These are phyloP conservation scores for Syngnathus floridae DNA, from an alignment of 2,113 vertebrate species.

Conservation along the genomic window DNA sequence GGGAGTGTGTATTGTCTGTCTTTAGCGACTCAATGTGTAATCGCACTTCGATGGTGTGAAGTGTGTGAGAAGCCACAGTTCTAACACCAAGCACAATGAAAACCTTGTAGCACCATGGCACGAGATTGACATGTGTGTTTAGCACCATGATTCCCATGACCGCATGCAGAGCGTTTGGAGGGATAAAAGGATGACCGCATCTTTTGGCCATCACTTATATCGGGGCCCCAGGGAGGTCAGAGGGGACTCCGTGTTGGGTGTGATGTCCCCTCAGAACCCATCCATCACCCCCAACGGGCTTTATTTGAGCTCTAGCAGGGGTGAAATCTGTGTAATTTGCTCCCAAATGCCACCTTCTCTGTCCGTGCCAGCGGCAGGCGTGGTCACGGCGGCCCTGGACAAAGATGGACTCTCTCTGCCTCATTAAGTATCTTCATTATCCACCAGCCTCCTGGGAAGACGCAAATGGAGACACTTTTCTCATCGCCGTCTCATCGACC, in stretches of 20 bases:
- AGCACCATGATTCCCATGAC: neutral
- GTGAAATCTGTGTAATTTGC: constrained; percentile 75
- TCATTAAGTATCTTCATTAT: constrained; percentile 71
- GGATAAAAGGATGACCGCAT: constrained; percentile 26
- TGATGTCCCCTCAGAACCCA: constrained; percentile 51
- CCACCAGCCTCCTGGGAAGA: constrained; percentile 35
- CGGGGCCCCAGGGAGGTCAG: constrained; percentile 35
- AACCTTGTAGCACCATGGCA: constrained; percentile 1
- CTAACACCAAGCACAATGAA: constrained; percentile 1
- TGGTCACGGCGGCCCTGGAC: constrained; percentile 52
- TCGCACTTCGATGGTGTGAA: neutral
- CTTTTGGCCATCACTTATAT: constrained; percentile 53
- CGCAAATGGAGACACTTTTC: constrained; percentile 36
- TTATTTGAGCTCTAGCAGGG: constrained; percentile 68
- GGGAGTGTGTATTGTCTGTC: neutral
- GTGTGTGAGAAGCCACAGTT: constrained; percentile 3
- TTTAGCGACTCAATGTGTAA: neutral
- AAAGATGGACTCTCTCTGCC: constrained; percentile 65
- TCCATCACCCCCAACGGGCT: constrained; percentile 66
- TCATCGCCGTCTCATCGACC: neutral
- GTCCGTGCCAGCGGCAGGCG: constrained; percentile 55
- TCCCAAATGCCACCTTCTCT: constrained; percentile 53
- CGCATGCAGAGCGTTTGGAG: neutral
- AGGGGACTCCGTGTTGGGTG: constrained; percentile 52
- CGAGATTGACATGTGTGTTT: constrained; percentile 2